These are phyloP conservation scores for Rhinichthys klamathensis DNA, from an alignment of 2,113 vertebrate genomes.

Conservation along the genomic window DNA sequence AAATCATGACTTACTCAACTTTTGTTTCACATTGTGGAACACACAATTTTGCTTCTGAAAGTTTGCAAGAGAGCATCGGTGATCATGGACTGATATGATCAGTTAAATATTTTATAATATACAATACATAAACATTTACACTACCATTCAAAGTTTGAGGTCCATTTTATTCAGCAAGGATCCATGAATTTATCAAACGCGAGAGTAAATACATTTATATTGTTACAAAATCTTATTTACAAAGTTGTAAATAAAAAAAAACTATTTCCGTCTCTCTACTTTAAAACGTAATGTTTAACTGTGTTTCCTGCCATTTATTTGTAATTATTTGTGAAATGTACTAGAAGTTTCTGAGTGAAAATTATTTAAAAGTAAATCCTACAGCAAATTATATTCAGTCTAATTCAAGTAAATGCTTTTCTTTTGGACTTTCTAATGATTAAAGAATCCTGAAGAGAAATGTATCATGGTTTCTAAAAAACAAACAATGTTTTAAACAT, in stretches of 20 bases:
- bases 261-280: background rate
- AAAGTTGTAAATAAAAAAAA: no score
- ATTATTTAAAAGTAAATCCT: no score
- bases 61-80: background rate
- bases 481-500: no score
- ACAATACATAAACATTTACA: background rate
- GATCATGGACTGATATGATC: background rate
- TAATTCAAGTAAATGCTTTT: background rate
- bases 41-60: background rate
- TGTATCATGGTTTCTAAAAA: no score
- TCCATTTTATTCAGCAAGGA: background rate
- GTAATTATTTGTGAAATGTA: no score
- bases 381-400: no score
- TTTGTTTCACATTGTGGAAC: constrained; percentile 23
- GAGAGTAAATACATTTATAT: no score
- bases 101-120: background rate
- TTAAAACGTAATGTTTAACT: background rate
- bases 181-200: background rate
- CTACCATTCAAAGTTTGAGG: background rate
- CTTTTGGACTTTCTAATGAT: background rate
- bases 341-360: no score
- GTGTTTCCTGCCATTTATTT: no score
- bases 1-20: constrained; percentile 53
- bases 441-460: no score
- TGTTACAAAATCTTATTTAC: no score